Evolutionary conservation across 1,140 invertebrate species (phyloP), one percentile per base, ranked within the genome.

Genomic region (Radopholus similis): DNA sequence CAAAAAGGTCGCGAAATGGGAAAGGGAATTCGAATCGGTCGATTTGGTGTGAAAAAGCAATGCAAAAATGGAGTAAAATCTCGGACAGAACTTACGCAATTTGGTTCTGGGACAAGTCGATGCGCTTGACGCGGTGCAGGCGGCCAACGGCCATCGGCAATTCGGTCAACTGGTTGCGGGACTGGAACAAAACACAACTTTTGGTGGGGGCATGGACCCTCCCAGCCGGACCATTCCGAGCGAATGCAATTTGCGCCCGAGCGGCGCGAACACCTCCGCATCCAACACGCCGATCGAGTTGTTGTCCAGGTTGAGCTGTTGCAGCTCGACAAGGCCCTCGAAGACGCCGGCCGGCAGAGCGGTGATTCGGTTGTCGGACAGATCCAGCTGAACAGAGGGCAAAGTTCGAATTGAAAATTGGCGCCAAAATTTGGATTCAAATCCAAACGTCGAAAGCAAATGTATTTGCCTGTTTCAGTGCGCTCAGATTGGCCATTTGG

Each of bases 221-320:
- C 21, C 51, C 58, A 60, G 35, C 32, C 49, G 18, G 15, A 64
- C 32, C 40, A 42, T 37, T 15, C 26, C 35, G 23, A 47, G 51
- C 18, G 9, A 34, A 4, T 38, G 3, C 18, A 70, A 40, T 54
- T 47, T 30, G 49, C 28, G 18, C 44, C 42, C 65, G 55, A 49
- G 55, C 38, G 26, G 53, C 35, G 34, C 49, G 54, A 79, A 79
- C 15, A 67, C 70, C 34, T 59, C 64, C 11, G 71, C 60, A 30
- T 79, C 78, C 5, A 79, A 49, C 9, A 72, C 42, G 21, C 75
- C 62, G 28, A 79, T 71, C 8, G 64, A 64, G 55, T 79, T 79
- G 34, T 78, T 72, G 34, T 53, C 21, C 15, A 79, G 37, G 23
- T 38, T 11, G 18, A 79, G 72, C 30, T 56, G 57, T 32, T 37